Conservation (phyloP, 2,797 vertebrate species). For the Hydrophis major region DNA sequence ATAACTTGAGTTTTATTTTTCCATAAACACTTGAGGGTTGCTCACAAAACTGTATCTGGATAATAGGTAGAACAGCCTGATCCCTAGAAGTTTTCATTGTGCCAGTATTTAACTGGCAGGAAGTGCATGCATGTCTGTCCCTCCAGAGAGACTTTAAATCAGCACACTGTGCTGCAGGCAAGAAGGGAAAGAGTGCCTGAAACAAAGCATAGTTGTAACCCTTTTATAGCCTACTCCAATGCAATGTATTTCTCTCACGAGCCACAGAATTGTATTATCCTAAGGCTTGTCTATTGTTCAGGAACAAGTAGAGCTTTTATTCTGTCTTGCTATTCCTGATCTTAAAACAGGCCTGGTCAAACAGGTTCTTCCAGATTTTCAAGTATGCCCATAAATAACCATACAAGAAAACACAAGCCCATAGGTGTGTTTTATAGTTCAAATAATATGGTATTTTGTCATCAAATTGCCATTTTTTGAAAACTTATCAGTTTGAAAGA, state of each 20-base stretch:
- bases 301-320: neutral
- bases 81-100: conserved; percentile 7
- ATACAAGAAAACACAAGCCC: neutral
- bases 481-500: neutral
- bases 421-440: neutral
- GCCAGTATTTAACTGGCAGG: conserved; percentile 12
- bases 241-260: conserved; percentile 15
- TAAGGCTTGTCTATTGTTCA: conserved; percentile 9
- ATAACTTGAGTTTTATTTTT: neutral
- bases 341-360: neutral
- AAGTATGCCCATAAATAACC: neutral
- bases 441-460: neutral
- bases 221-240: conserved; percentile 6
- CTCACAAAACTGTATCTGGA: conserved; percentile 2
- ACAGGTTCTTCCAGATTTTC: conserved; percentile 13
- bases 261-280: conserved; percentile 16
- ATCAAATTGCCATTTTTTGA: neutral
- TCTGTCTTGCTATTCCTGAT: neutral
- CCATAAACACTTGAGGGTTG: neutral
- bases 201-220: conserved; percentile 17
- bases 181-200: conserved; percentile 28
- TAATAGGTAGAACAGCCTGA: neutral
- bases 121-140: conserved; percentile 12
- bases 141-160: conserved; percentile 26
- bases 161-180: conserved; percentile 13